Evolutionary conservation across 2,797 vertebrate species (phyloP), one percentile per base, ranked within the genome.

Genomic region (Enteromius afrohamiltoni): DNA sequence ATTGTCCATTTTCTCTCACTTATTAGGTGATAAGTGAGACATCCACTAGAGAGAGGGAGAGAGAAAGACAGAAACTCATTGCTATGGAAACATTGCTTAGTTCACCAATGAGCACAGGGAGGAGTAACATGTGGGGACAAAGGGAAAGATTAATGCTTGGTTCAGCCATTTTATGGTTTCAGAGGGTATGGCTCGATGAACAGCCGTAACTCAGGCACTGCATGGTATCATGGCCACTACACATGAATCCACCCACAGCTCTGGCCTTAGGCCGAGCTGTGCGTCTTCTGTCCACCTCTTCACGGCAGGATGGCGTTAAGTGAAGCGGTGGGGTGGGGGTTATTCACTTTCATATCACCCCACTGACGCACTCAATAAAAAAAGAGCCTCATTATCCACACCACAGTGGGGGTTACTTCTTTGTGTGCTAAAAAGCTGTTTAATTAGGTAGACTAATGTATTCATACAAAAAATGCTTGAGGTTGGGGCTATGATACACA

Each of bases 1-100:
- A 85, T 80, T 71, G 83, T 62, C 64, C 31, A 84, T 84, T 79
- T 87, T 83, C 71, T 86, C 77, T 84, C 64, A 42, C 40, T 60
- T 78, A 87, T 79, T 85, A 86, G 67, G 82, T 80, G 69, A 82
- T 68, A 69, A 86, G 78, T 85, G 78, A 82, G 42, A 83, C 87
- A 88, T 84, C 80, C 73, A 85, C 77, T 47, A 85, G 73, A 87
- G 83, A 86, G 75, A 85, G 65, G 51, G 65, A 68, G 68, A 67
- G 19, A 76, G 67, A 73, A 71, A 69, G 58, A 82, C 21, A 71
- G 82, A 83, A 79, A 84, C 42, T 45, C 87, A 87, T 89, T 85
- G 86, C 89, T 89, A 90, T 89, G 89, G 90, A 88, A 90, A 91
- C 90, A 60, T 84, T 89, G 89, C 86, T 86, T 88, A 82, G 79